These are phyloP conservation scores for Melanotaenia parkinsoni DNA, from an alignment of 2,797 vertebrate species.

Conservation along the genomic window DNA sequence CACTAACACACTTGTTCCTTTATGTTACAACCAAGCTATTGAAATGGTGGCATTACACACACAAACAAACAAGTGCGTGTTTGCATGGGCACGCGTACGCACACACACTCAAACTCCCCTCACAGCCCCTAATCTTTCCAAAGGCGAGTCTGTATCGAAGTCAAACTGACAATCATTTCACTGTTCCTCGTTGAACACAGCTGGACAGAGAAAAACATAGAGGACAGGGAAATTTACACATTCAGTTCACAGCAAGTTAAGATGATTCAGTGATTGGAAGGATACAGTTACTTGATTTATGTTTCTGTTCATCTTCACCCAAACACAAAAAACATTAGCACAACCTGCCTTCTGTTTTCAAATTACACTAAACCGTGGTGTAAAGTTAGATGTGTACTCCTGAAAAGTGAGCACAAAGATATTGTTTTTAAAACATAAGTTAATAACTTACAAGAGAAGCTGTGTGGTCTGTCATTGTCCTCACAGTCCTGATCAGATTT, in stretches of 20 bases:
- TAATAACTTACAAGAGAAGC: neutral
- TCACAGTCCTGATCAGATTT: neutral
- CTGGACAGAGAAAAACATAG: conserved; percentile 77
- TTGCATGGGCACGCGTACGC: conserved; percentile 3
- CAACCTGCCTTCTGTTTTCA: neutral
- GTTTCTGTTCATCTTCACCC: conserved; percentile 10
- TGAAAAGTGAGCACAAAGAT: conserved; percentile 6
- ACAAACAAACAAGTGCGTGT: conserved; percentile 29
- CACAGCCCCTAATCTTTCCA: conserved; percentile 73
- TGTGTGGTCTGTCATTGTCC: neutral
- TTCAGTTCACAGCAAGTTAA: conserved; percentile 55
- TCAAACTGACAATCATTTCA: conserved; percentile 80
- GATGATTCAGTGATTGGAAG: conserved; percentile 34
- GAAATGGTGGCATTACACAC: conserved; percentile 72
- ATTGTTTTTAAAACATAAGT: neutral
- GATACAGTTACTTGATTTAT: conserved; percentile 34
- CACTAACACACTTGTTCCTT: conserved; percentile 51
- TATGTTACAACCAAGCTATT: conserved; percentile 80
- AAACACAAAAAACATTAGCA: neutral
- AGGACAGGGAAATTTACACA: conserved; percentile 64
- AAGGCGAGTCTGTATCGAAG: conserved; percentile 79
- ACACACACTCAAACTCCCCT: conserved; percentile 46
- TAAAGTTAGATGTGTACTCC: neutral
- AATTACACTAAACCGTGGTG: neutral
- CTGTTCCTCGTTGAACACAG: conserved; percentile 81